Evolutionary conservation across 2,888 invertebrate genomes (phyloP).

Genomic region (Melipona bicolor): DNA sequence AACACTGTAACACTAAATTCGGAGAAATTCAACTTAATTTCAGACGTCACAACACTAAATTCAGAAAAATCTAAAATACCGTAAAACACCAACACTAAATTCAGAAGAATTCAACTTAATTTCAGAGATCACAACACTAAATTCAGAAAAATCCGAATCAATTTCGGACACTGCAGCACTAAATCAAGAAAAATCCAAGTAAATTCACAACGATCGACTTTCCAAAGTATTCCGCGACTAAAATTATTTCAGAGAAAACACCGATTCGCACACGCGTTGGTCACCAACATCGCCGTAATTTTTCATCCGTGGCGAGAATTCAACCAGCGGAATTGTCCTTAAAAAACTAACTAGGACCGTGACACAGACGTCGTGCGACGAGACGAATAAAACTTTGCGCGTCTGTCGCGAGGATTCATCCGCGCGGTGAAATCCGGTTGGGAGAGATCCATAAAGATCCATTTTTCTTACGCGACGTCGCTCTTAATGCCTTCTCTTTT

Average conservation of each 20-base stretch:
- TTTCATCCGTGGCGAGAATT: not conserved
- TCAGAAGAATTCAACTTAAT: too few species aligned
- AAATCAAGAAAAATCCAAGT: not conserved
- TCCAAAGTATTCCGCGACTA: not conserved
- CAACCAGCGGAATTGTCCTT: not conserved
- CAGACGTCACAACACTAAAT: too few species aligned
- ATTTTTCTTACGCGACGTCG: constrained; percentile 38
- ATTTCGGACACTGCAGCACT: not conserved
- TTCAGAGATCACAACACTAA: too few species aligned
- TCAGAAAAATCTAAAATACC: not conserved
- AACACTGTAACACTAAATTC: too few species aligned
- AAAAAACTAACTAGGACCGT: not conserved
- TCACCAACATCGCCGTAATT: not conserved
- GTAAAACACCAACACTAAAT: too few species aligned
- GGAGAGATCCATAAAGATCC: constrained; percentile 44
- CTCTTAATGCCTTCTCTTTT: constrained; percentile 49
- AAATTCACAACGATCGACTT: not conserved
- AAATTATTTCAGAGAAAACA: not conserved
- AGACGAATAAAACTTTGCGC: not conserved
- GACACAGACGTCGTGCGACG: not conserved
- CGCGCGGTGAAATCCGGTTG: constrained; percentile 13
- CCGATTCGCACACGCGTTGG: not conserved
- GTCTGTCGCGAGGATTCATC: constrained; percentile 19
- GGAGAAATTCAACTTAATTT: not conserved
- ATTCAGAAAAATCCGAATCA: not conserved